A percentile compares a stretch with the other conserved stretches of the same genome.
Evolutionary conservation across 2,888 invertebrate species (phyloP).

Genomic region (Netelia fuscicornis): DNA sequence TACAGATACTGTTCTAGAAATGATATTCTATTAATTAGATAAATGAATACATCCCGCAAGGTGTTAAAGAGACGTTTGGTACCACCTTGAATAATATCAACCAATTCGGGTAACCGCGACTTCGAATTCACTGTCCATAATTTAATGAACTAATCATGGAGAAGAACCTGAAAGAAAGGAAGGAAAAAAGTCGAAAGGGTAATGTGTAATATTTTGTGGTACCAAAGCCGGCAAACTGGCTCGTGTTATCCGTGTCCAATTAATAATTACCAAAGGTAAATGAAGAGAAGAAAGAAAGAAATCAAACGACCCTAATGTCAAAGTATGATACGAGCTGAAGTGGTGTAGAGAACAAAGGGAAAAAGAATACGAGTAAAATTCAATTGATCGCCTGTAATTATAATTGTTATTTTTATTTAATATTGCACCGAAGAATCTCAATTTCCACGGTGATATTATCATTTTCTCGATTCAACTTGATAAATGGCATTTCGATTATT

Average conservation of each 20-base stretch:
- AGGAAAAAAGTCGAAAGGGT: not conserved
- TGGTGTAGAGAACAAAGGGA: conserved; percentile 15
- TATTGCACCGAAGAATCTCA: conserved; percentile 62
- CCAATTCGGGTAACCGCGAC: not conserved
- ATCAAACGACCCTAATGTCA: conserved; percentile 36
- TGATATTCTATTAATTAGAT: not conserved
- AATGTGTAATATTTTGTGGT: conserved; percentile 20
- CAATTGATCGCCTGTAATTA: conserved; percentile 51
- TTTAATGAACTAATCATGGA: not conserved
- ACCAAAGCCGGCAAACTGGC: conserved; percentile 18
- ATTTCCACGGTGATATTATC: conserved; percentile 10
- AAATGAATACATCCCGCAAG: not conserved
- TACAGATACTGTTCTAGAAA: conserved; percentile 13
- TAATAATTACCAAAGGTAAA: conserved; percentile 52
- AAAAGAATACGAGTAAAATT: conserved; percentile 26
- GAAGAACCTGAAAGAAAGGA: not conserved
- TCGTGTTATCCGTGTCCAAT: conserved; percentile 38
- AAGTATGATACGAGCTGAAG: conserved; percentile 21
- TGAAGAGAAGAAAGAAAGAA: conserved; percentile 32
- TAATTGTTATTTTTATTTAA: conserved; percentile 60
- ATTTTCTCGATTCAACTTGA: conserved; percentile 21
- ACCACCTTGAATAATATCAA: not conserved
- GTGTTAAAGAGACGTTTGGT: not conserved
- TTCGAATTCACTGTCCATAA: not conserved
- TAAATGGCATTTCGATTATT: conserved; percentile 9